phyloP scores from a whole-genome alignment of 2,113 vertebrate genomes.

The Cettia cetti region DNA sequence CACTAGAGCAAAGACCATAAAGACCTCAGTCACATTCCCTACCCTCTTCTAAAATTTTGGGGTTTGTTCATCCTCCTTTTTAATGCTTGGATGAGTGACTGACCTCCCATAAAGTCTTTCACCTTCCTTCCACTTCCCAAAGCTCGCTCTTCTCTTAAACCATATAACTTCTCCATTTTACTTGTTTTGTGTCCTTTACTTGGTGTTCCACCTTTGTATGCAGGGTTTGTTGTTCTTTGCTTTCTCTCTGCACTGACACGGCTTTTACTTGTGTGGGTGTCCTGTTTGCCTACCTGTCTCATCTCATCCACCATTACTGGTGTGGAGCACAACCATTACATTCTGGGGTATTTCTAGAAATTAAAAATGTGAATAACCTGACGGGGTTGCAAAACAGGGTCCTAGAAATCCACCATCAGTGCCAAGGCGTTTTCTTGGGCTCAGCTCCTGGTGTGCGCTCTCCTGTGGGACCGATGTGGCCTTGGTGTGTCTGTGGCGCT shows the following conservation, averaged over 20 bases:
- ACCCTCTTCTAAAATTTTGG: background rate
- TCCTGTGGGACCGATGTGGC: background rate
- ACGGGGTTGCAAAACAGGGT: background rate
- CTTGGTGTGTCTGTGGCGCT: background rate
- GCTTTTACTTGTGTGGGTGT: background rate
- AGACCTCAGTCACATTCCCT: background rate
- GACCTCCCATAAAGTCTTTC: background rate
- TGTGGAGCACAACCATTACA: background rate
- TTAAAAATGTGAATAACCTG: background rate
- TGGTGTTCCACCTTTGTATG: background rate
- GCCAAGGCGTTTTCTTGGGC: background rate
- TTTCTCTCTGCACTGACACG: background rate
- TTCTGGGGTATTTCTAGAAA: background rate
- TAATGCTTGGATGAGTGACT: background rate
- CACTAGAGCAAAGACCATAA: background rate
- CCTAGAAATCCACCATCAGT: background rate
- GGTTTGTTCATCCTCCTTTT: background rate
- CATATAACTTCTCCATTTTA: background rate
- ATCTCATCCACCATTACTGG: background rate
- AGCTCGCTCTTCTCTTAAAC: background rate
- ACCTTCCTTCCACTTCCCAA: background rate
- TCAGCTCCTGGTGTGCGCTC: background rate
- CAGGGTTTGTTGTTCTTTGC: background rate
- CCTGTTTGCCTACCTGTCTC: background rate
- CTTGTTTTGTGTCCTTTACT: background rate